A percentile compares a stretch with the other conserved stretches of the same genome.
Conservation (phyloP, 1,140 invertebrate species). For the Prorops nasuta region DNA sequence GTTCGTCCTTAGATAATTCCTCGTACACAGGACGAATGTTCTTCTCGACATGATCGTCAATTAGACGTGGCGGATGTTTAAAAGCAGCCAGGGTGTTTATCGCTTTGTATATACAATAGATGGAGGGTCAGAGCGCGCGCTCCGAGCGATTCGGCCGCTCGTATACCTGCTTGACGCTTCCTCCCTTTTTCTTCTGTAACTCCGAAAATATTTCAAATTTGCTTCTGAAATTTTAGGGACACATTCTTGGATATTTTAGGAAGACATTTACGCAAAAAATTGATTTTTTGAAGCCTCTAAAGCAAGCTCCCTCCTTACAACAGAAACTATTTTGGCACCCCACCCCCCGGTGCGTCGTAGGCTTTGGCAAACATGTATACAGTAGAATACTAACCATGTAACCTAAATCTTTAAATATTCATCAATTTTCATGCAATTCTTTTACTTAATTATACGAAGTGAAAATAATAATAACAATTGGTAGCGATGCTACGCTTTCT, state of each 20-base stretch:
- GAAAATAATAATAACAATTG: too few relatives aligned
- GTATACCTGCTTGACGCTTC: neutral
- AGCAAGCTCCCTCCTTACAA: too few relatives aligned
- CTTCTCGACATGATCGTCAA: slow-evolving; percentile 3
- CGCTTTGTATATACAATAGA: neutral
- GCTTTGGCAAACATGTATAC: too few relatives aligned
- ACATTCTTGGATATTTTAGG: too few relatives aligned
- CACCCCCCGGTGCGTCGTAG: too few relatives aligned
- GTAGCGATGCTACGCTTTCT: too few relatives aligned
- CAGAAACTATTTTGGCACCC: too few relatives aligned
- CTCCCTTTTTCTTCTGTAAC: neutral
- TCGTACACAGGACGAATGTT: slow-evolving; percentile 4
- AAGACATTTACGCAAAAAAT: neutral
- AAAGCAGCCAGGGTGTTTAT: slow-evolving; percentile 1
- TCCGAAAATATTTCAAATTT: neutral
- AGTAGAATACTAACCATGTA: too few relatives aligned
- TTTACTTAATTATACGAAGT: too few relatives aligned
- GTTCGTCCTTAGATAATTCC: slow-evolving; percentile 1
- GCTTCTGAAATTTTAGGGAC: neutral
- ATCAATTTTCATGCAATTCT: too few relatives aligned
- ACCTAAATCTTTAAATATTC: too few relatives aligned
- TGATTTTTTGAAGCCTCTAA: too few relatives aligned
- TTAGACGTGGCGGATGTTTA: neutral
- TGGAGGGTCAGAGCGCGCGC: neutral
- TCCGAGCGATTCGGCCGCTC: neutral